Conservation (phyloP, 2,888 invertebrate species). For the Euproctis similis region DNA sequence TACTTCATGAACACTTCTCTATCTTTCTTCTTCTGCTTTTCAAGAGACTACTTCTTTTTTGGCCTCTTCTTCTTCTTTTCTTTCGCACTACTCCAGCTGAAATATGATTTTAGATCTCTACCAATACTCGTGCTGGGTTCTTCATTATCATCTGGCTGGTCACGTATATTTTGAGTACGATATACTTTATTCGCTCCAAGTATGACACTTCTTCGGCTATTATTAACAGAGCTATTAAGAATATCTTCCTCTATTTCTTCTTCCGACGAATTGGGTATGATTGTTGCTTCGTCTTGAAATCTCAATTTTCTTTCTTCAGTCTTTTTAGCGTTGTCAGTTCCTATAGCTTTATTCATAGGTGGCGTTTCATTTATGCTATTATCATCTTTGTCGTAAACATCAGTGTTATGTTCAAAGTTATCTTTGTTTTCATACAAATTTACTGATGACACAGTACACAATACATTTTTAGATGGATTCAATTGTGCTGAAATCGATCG, state of each 20-base stretch:
- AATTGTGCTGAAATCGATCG: conserved; percentile 19
- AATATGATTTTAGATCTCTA: conserved; percentile 35
- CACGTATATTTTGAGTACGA: conserved; percentile 12
- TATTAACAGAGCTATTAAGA: neutral
- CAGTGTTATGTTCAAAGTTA: conserved; percentile 9
- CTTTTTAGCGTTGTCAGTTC: neutral
- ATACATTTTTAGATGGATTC: neutral
- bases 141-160: conserved; percentile 20
- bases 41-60: conserved; percentile 28
- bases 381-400: conserved; percentile 6
- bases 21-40: too few relatives aligned
- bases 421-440: conserved; percentile 17
- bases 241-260: conserved; percentile 10
- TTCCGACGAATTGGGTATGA: conserved; percentile 24
- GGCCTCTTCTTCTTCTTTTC: conserved; percentile 29
- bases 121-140: conserved; percentile 21
- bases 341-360: neutral
- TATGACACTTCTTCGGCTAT: conserved; percentile 10
- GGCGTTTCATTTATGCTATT: neutral
- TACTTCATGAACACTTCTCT: too few relatives aligned
- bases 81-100: conserved; percentile 37
- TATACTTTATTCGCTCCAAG: conserved; percentile 10
- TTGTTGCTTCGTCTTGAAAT: conserved; percentile 41
- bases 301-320: conserved; percentile 34
- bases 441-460: neutral